Evolutionary conservation across 2,797 vertebrate genomes (phyloP), one percentile per base, ranked within the genome.

Genomic region (Serranus cabrilla): DNA sequence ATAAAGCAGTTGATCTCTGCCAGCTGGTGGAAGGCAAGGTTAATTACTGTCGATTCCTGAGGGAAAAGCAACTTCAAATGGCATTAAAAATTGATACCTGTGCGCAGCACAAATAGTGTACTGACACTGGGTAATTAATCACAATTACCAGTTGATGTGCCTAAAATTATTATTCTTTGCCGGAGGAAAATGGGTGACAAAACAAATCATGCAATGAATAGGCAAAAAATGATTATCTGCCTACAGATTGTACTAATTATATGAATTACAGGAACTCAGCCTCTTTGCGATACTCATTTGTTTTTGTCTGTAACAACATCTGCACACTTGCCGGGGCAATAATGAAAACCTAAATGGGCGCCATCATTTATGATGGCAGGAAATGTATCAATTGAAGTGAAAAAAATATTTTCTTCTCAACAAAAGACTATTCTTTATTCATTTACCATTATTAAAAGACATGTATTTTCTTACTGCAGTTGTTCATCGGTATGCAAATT

Each of bases 71-170:
- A 87, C 86, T 80, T 87, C 82, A 68, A 87, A 90, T 90, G 87
- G 74, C 85, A 84, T 87, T 78, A 89, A 93, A 93, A 95, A 95
- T 93, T 88, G 89, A 95, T 94, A 95, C 92, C 93, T 94, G 90
- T 91, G 91, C 84, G 86, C 68, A 71, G 82, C 74, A 72, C 87
- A 94, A 94, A 94, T 85, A 92, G 86, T 75, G 82, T 59, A 84
- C 85, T 82, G 90, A 91, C 89, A 90, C 80, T 43, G 50, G 79
- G 90, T 93, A 93, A 94, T 96, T 94, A 91, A 95, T 96, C 95
- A 95, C 91, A 94, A 95, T 96, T 96, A 95, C 79, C 31, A 75
- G 50, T 71, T 88, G 92, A 94, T 92, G 78, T 90, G 87, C 77
- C 71, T 91, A 83, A 90, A 92, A 94, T 94, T 90, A 92, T 93